phyloP scores from a whole-genome alignment of 1,140 invertebrate species.

The Micrasema longulum region DNA sequence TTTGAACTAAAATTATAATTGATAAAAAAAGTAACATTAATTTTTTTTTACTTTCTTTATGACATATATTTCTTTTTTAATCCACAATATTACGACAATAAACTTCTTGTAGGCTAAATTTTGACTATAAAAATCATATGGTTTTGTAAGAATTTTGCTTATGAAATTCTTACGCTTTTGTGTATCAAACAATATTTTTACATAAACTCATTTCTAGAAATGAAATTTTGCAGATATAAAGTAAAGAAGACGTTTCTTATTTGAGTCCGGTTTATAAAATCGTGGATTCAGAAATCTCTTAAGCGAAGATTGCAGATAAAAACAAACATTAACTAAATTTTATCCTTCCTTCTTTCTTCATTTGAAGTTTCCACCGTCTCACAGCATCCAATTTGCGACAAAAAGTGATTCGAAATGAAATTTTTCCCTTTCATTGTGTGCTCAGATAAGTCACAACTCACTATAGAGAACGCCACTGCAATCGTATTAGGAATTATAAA shows the following conservation, averaged over 20 bases:
- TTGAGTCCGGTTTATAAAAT: neutral
- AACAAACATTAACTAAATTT: constrained; percentile 42
- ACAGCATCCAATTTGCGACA: constrained; percentile 44
- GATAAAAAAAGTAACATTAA: too few species aligned
- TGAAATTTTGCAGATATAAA: neutral
- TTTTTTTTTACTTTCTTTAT: too few species aligned
- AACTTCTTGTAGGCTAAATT: too few species aligned
- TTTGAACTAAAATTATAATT: too few species aligned
- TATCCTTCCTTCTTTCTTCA: constrained; percentile 39
- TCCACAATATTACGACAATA: too few species aligned
- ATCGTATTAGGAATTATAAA: constrained; percentile 34
- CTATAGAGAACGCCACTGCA: constrained; percentile 26
- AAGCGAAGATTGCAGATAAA: constrained; percentile 31
- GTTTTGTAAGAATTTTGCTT: too few species aligned
- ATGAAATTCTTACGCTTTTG: too few species aligned
- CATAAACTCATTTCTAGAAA: neutral
- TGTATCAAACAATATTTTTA: too few species aligned
- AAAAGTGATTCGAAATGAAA: constrained; percentile 45
- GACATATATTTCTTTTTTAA: too few species aligned
- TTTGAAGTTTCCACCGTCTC: constrained; percentile 30
- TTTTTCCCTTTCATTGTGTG: constrained; percentile 35
- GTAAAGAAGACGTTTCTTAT: neutral
- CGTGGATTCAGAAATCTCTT: neutral
- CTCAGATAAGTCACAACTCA: constrained; percentile 31
- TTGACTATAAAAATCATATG: too few species aligned